Percentiles rank a stretch among this genome's conserved stretches.
Conservation (phyloP, 2,797 vertebrate genomes). For the Rhynchonycteris naso region DNA sequence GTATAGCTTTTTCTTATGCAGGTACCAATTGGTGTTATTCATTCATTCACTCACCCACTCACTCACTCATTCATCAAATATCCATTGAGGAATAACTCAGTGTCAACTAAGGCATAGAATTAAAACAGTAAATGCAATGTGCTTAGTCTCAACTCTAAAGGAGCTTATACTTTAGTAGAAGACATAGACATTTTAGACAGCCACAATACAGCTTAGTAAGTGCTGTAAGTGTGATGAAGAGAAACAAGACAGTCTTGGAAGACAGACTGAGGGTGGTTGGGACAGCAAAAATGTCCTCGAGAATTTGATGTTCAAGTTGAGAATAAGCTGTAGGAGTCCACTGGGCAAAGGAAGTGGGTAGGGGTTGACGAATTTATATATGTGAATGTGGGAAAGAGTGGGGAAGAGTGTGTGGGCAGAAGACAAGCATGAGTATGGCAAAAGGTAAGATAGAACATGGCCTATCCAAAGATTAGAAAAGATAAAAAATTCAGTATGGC, state of each 20-base stretch:
- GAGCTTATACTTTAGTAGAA: not conserved
- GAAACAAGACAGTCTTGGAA: not conserved
- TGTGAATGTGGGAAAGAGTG: not conserved
- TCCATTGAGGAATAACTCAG: not conserved
- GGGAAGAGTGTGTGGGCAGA: not conserved
- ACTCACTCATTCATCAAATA: not conserved
- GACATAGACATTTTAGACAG: not conserved
- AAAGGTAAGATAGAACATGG: not conserved
- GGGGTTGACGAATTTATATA: not conserved
- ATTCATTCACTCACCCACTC: not conserved
- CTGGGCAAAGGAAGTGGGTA: not conserved
- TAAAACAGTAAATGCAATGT: not conserved
- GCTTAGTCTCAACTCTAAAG: not conserved
- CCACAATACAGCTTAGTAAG: not conserved
- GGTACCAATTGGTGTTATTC: not conserved
- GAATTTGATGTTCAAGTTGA: not conserved
- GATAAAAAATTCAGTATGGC: not conserved
- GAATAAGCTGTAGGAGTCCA: not conserved
- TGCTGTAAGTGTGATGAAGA: not conserved
- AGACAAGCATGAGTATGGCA: not conserved
- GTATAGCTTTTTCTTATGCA: not conserved
- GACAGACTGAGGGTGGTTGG: not conserved
- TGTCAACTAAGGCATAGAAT: not conserved
- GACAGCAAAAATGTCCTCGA: not conserved
- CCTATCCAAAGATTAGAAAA: not conserved